Evolutionary conservation across 2,888 invertebrate genomes (phyloP).

Genomic region (Drosophila flavopinicola): DNA sequence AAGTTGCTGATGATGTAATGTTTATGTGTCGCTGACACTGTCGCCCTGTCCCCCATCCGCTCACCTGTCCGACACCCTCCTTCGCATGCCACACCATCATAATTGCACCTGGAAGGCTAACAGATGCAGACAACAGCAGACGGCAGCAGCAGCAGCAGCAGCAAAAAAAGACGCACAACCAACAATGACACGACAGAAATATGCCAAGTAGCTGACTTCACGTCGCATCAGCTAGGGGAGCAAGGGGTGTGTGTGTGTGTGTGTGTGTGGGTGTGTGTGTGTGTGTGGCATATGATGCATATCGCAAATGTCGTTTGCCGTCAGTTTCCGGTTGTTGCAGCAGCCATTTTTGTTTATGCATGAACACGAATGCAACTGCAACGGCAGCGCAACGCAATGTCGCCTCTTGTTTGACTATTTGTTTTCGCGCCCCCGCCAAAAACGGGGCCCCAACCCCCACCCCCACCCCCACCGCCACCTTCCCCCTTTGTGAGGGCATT

Average conservation of each 20-base stretch:
- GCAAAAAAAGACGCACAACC: conserved; percentile 68
- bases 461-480: too few relatives aligned
- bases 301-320: conserved; percentile 80
- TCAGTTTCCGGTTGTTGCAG: conserved; percentile 80
- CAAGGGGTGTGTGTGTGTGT: too few relatives aligned
- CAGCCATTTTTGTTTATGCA: conserved; percentile 79
- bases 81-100: conserved; percentile 55
- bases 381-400: conserved; percentile 39
- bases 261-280: too few relatives aligned
- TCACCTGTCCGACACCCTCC: conserved; percentile 12
- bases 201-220: conserved; percentile 73
- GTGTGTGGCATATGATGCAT: conserved; percentile 73
- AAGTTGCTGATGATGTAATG: conserved; percentile 78
- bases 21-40: conserved; percentile 78
- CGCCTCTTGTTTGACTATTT: conserved; percentile 39
- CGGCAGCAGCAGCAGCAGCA: conserved; percentile 19
- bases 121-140: conserved; percentile 64
- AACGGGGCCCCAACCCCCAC: too few relatives aligned
- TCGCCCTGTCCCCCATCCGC: conserved; percentile 5
- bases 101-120: conserved; percentile 78
- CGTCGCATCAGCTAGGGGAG: conserved; percentile 33
- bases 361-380: conserved; percentile 73
- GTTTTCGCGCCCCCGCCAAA: conserved; percentile 17
- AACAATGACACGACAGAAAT: conserved; percentile 78
- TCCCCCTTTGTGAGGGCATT: background rate